Percentiles rank a stretch among this genome's conserved stretches.
Conservation (phyloP, 2,888 invertebrate genomes). For the Torymus tubicola region DNA sequence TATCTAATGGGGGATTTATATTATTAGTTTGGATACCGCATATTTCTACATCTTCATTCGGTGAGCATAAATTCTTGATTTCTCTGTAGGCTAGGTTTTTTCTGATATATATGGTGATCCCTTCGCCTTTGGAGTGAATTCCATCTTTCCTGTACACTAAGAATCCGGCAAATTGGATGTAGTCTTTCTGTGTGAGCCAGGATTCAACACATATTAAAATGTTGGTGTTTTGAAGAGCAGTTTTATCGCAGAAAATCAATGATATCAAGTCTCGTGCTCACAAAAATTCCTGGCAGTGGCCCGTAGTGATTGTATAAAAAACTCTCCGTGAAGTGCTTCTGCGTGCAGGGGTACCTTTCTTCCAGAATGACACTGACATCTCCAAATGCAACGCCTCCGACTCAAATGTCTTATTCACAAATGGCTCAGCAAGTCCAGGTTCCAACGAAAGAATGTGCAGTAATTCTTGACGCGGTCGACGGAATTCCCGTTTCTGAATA, state of each 20-base stretch:
- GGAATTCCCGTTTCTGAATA: constrained; percentile 18
- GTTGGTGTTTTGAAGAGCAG: background rate
- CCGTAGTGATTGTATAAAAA: too few relatives aligned
- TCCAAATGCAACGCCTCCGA: background rate
- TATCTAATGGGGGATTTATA: background rate
- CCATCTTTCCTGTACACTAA: constrained; percentile 11
- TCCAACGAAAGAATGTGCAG: constrained; percentile 19
- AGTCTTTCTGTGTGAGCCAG: constrained; percentile 8
- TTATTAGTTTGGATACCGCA: constrained; percentile 6
- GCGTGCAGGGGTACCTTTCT: background rate
- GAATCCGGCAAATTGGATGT: constrained; percentile 6
- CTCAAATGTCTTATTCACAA: background rate
- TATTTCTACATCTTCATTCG: background rate
- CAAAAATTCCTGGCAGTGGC: too few relatives aligned
- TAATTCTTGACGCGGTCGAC: constrained; percentile 13
- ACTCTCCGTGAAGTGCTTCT: background rate
- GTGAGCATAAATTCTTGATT: too few relatives aligned
- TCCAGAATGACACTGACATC: background rate
- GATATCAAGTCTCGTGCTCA: too few relatives aligned
- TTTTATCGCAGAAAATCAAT: background rate
- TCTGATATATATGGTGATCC: background rate
- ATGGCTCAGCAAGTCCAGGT: constrained; percentile 2
- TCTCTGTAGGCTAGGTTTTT: background rate
- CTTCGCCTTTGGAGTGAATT: background rate
- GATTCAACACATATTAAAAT: constrained; percentile 37